phyloP scores from a whole-genome alignment of 2,113 vertebrate species.

The Dicaeum eximium region DNA sequence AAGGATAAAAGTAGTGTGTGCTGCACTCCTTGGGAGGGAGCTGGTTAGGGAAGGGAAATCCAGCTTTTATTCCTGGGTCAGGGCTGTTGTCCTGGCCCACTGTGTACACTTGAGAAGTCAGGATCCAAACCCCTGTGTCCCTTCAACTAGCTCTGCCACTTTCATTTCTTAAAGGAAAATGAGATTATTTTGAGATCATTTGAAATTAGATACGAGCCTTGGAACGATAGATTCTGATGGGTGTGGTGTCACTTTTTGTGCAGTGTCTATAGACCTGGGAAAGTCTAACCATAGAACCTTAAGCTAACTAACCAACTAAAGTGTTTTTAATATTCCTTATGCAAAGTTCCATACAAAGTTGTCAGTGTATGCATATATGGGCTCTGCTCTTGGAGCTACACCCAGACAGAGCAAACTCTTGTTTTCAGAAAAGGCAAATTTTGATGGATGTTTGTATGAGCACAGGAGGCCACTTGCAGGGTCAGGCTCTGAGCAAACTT shows the following conservation, averaged over 20 bases:
- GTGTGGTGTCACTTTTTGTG: background rate
- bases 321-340: background rate
- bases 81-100: background rate
- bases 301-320: background rate
- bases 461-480: background rate
- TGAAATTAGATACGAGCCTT: background rate
- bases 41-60: background rate
- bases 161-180: background rate
- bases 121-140: background rate
- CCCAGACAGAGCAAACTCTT: background rate
- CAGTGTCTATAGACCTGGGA: background rate
- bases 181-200: background rate
- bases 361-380: background rate
- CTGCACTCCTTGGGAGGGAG: background rate
- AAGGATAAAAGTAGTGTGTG: background rate
- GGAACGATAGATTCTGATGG: background rate
- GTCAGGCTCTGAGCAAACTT: background rate
- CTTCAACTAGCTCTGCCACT: background rate
- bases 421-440: background rate
- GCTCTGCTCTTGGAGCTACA: background rate
- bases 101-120: background rate
- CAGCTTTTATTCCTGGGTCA: background rate
- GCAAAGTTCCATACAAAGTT: background rate
- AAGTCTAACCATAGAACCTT: background rate
- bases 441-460: background rate